Evolutionary conservation across 2,797 vertebrate genomes (phyloP).

Genomic region (Sus cebifrons): DNA sequence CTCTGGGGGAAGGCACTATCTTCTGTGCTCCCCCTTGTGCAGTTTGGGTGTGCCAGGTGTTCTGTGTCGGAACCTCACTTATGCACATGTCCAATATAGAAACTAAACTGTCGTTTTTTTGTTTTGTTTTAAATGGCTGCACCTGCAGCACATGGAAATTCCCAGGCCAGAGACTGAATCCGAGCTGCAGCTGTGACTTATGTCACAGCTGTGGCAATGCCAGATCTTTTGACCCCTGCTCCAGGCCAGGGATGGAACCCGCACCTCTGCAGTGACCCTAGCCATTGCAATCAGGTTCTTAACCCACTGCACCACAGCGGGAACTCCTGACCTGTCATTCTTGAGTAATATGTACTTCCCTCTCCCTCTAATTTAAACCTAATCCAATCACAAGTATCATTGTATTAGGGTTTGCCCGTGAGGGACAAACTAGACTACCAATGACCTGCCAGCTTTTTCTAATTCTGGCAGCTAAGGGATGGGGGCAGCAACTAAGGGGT

Average conservation of each 20-base stretch:
- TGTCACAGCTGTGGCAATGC: too few relatives aligned
- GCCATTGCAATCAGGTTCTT: too few relatives aligned
- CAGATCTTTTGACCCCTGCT: too few relatives aligned
- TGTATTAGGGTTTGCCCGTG: background rate
- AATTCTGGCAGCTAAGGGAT: background rate
- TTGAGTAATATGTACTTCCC: background rate
- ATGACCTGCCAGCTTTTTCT: background rate
- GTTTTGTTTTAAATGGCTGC: background rate
- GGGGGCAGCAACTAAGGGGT: background rate
- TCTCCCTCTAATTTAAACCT: constrained; percentile 6
- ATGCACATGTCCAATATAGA: background rate
- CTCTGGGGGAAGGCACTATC: background rate
- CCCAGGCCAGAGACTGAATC: too few relatives aligned
- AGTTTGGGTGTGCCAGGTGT: background rate
- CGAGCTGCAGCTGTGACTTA: too few relatives aligned
- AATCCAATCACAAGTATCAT: background rate
- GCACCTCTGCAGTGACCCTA: too few relatives aligned
- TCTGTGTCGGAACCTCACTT: background rate
- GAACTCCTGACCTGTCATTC: background rate
- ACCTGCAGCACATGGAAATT: too few relatives aligned
- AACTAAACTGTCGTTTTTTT: background rate
- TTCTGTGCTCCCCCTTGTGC: background rate
- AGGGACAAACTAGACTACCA: background rate
- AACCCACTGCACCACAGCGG: too few relatives aligned
- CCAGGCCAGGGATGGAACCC: too few relatives aligned